Conservation (phyloP, 1,140 invertebrate genomes). For the Leptestheria dahalacensis region DNA sequence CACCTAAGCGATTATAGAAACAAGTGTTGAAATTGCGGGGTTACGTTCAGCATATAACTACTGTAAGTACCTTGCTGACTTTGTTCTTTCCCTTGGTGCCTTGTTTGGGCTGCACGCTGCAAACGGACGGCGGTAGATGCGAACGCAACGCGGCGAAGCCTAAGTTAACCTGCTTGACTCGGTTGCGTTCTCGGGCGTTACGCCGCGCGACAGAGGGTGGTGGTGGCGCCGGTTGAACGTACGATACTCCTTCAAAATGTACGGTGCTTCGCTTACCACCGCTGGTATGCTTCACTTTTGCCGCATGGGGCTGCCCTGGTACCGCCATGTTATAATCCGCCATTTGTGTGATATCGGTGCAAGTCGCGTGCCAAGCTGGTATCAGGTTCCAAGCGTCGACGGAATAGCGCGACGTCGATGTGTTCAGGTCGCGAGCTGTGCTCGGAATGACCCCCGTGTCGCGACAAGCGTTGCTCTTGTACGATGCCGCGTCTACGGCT, state of each 20-base stretch:
- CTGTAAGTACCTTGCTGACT: constrained; percentile 64
- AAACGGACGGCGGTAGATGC: constrained; percentile 48
- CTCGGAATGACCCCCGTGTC: background rate
- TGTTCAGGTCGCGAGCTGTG: constrained; percentile 9
- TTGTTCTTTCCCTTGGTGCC: constrained; percentile 57
- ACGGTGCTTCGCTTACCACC: constrained; percentile 21
- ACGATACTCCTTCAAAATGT: constrained; percentile 19
- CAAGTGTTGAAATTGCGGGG: background rate
- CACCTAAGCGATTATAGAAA: constrained; percentile 34
- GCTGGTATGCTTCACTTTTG: background rate
- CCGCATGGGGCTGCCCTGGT: background rate
- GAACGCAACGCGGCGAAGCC: constrained; percentile 71
- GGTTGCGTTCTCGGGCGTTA: constrained; percentile 82
- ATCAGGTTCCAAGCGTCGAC: background rate
- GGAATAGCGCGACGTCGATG: background rate
- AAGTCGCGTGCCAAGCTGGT: background rate
- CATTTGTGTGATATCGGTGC: background rate
- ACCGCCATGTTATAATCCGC: background rate
- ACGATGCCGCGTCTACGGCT: background rate
- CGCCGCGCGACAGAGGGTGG: constrained; percentile 71
- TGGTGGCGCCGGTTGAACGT: constrained; percentile 25
- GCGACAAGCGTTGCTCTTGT: constrained; percentile 2
- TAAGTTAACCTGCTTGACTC: constrained; percentile 86
- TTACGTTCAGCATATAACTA: background rate
- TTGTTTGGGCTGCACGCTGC: constrained; percentile 30